Evolutionary conservation across 2,888 invertebrate species (phyloP).

Genomic region (Drosophila macrospina): DNA sequence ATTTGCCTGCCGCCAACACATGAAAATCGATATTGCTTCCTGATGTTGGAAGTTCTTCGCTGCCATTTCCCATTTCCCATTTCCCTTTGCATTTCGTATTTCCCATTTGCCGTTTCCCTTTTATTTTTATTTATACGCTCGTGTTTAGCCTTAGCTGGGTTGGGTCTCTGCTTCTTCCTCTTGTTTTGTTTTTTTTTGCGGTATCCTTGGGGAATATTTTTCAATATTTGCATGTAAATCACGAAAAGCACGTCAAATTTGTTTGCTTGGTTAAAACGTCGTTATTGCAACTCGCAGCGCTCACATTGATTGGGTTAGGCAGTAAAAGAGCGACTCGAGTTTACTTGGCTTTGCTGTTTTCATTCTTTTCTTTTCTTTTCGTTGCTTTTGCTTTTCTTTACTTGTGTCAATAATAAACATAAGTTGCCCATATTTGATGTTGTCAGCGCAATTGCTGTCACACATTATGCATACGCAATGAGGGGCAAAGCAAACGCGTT

Average conservation of each 20-base stretch:
- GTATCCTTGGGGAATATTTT: conserved; percentile 80
- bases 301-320: conserved; percentile 77
- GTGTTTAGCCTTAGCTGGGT: conserved; percentile 55
- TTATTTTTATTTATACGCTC: conserved; percentile 28
- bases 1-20: conserved; percentile 52
- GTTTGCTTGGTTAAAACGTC: conserved; percentile 81
- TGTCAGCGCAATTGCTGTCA: conserved; percentile 66
- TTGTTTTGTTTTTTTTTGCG: conserved; percentile 76
- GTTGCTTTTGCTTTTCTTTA: no score
- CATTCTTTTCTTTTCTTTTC: not conserved
- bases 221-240: conserved; percentile 84
- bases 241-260: conserved; percentile 83
- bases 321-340: conserved; percentile 51
- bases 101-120: not conserved
- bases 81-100: no score
- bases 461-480: conserved; percentile 64
- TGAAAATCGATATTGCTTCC: conserved; percentile 75
- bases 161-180: conserved; percentile 54
- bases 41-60: conserved; percentile 52
- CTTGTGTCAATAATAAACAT: conserved; percentile 75
- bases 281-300: conserved; percentile 70
- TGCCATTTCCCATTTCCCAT: conserved; percentile 3
- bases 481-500: not conserved
- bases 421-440: conserved; percentile 71
- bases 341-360: conserved; percentile 31